phyloP scores from a whole-genome alignment of 1,140 invertebrate genomes.

The Cydia fagiglandana region DNA sequence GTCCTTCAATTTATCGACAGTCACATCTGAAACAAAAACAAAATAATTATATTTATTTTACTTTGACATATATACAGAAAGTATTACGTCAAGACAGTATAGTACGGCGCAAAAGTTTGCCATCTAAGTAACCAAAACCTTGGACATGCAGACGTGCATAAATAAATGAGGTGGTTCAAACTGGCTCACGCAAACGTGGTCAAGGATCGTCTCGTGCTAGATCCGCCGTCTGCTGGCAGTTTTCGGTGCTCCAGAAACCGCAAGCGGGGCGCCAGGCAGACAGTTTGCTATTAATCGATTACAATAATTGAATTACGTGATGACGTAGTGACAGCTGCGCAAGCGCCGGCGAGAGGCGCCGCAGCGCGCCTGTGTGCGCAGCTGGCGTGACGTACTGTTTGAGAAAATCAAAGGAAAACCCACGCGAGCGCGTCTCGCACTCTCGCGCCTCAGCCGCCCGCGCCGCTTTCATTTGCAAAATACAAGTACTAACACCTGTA shows the following conservation, averaged over 20 bases:
- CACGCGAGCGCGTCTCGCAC: constrained; percentile 45
- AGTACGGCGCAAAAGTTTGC: constrained; percentile 26
- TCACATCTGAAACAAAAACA: constrained; percentile 27
- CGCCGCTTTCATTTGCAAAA: constrained; percentile 49
- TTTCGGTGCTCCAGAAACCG: constrained; percentile 43
- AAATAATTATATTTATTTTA: constrained; percentile 22
- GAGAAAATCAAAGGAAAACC: constrained; percentile 65
- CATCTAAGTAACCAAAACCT: constrained; percentile 38
- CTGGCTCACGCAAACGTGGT: constrained; percentile 37
- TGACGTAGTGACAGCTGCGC: constrained; percentile 64
- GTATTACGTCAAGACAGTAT: background rate
- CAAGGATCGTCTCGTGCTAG: constrained; percentile 39
- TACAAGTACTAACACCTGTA: constrained; percentile 52
- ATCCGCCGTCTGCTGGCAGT: constrained; percentile 5
- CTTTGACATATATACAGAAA: background rate
- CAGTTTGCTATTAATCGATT: constrained; percentile 63
- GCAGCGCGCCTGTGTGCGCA: constrained; percentile 52
- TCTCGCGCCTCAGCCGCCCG: constrained; percentile 10
- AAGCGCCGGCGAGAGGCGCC: constrained; percentile 41
- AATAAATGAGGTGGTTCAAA: constrained; percentile 37
- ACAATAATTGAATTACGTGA: constrained; percentile 59
- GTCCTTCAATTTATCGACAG: constrained; percentile 1
- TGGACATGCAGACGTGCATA: constrained; percentile 38
- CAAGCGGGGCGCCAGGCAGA: constrained; percentile 48
- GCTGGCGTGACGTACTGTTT: constrained; percentile 57